These are phyloP conservation scores for Stichodactyla helianthus DNA, from an alignment of 64 coral and sea anemone species.

Conservation along the genomic window DNA sequence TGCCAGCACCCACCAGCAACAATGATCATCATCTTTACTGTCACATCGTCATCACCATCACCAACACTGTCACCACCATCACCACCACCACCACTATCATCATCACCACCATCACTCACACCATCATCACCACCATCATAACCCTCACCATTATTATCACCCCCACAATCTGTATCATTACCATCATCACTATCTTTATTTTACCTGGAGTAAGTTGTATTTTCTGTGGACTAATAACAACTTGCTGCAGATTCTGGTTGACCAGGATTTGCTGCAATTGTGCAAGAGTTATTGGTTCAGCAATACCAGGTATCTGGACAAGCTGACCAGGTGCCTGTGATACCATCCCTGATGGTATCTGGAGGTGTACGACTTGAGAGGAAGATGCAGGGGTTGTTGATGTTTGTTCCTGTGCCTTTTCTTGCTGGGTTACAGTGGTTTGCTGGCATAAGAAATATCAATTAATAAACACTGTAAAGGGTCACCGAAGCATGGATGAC, in stretches of 20 bases:
- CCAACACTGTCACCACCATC: not conserved
- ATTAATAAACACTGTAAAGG: not conserved
- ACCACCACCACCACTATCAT: not conserved
- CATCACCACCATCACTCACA: not conserved
- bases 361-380: constrained; percentile 13
- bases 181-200: not conserved
- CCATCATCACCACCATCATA: not conserved
- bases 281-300: constrained; percentile 19
- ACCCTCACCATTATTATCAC: not conserved
- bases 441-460: not conserved
- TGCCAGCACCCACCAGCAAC: not conserved
- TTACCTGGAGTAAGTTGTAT: constrained; percentile 21
- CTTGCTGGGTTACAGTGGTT: not conserved
- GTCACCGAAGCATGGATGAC: too few relatives aligned
- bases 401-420: constrained; percentile 15
- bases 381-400: not conserved
- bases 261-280: constrained; percentile 19
- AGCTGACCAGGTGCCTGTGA: constrained; percentile 24
- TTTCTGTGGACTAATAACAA: constrained; percentile 24
- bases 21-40: not conserved
- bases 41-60: not conserved
- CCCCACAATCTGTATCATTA: not conserved
- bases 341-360: constrained; percentile 7
- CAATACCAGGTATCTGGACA: not conserved
- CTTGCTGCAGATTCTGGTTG: constrained; percentile 18